Base-by-base conservation (phyloP, 2,888 invertebrate genomes). In the Alitta virens region DNA sequence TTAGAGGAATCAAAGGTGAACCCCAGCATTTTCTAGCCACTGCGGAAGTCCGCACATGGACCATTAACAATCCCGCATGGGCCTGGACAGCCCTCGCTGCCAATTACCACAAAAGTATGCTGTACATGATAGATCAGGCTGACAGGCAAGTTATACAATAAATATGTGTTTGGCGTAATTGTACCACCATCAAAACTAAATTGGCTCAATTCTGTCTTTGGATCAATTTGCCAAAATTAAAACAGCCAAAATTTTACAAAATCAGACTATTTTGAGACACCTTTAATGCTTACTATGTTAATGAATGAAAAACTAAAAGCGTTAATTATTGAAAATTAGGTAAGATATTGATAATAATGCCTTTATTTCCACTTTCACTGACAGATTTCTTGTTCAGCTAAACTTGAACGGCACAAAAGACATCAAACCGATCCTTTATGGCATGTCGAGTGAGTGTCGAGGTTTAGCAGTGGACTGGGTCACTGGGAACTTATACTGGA, bases 381-480 rank as follows among this genome's bases (percentile, higher is more conserved):
- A 12, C 40, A 66, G 64, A 27, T 64, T 53, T 33, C 38, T 68
- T 12, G 66, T 66, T 24, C 46, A 50, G 42, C 38, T 68, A 33
- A 49, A 59, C 0, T 43, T 68, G 26, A 63, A 64, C 16, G 65
- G 64, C 9, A 50, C 63, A 1, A 53, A 61, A 23, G 54, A 66
- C n/a, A 63, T 63, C 62, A 49, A 73, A 70, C 40, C 65, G 18
- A 55, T 79, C 2, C 74, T 73, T 55, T 71, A 72, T 26, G 77
- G 78, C 7, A 77, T 76, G 2, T 79, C 79, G 0, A 68, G 69
- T 21, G 68, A 71, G 50, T 76, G 77, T 25, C 72, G 74, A 53
- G 79, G 79, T 5, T 54, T 79, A 40, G 74, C 74, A 0, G 71
- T 76, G 2, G 79, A 79, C 67, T 79, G 79, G 79, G 54, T 64